These are phyloP conservation scores for Agapostemon virescens DNA, from an alignment of 2,888 invertebrate genomes.

Conservation along the genomic window DNA sequence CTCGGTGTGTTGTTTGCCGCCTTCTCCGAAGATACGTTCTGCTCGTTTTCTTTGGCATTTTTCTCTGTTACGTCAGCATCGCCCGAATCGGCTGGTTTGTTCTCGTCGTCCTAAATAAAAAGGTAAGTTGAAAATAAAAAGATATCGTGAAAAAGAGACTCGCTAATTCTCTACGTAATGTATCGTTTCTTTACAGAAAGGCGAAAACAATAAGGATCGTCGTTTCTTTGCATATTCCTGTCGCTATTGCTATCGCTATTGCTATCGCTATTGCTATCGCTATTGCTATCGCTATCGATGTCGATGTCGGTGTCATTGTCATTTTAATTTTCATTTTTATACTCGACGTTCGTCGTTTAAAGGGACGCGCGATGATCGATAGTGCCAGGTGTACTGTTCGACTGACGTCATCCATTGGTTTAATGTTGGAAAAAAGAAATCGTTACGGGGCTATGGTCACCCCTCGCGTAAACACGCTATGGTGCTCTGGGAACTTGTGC, in stretches of 20 bases:
- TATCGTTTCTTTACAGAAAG: too few relatives aligned
- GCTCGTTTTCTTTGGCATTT: constrained; percentile 71
- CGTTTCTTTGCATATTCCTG: not conserved
- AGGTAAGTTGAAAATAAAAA: not conserved
- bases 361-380: constrained; percentile 47
- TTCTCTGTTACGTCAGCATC: constrained; percentile 66
- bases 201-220: not conserved
- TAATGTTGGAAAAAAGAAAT: constrained; percentile 59
- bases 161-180: not conserved
- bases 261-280: constrained; percentile 6
- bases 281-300: not conserved
- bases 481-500: constrained; percentile 34
- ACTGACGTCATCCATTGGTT: constrained; percentile 62
- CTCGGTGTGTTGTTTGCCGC: constrained; percentile 71
- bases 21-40: constrained; percentile 72
- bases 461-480: constrained; percentile 51
- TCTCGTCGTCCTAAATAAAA: constrained; percentile 72
- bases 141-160: not conserved
- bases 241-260: constrained; percentile 5
- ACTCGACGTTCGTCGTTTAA: constrained; percentile 33
- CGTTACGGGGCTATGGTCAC: constrained; percentile 62
- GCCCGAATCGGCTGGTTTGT: constrained; percentile 74
- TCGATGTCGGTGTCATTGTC: too few relatives aligned
- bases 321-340: too few relatives aligned
- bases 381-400: constrained; percentile 48